Evolutionary conservation across 2,888 invertebrate species (phyloP), one percentile per base, ranked within the genome.

Genomic region (Stegophylla sp.): DNA sequence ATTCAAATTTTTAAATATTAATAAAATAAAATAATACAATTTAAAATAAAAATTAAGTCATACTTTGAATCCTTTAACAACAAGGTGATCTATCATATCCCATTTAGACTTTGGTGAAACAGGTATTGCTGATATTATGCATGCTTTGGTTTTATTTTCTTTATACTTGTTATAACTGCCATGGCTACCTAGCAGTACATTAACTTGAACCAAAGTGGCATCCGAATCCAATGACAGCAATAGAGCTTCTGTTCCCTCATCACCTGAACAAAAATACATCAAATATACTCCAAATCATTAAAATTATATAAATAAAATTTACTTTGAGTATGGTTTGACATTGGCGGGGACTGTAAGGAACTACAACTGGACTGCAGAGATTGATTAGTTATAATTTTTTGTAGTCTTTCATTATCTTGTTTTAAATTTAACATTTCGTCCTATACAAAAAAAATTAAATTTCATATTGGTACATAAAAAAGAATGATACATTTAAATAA

Each of bases 351-450:
- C 28, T 86, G 86, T 59, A 88, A 85, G 61, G 89, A 89, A 82
- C 88, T 88, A 83, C 89, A 88, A 1, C 89, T 89, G 3, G 89
- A 89, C n/a, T 89, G 88, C 69, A 88, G 84, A 1, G 88, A 88
- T 84, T 89, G 88, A 59, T 88, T 88, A 0, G 88, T 88, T 17
- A 97, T 95, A 86, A 97, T 88, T 85, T 95, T 90, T 86, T 97
- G 97, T 0, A 98, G 89, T 41, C 97, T 90, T 86, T 97, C 96
- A 87, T 98, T 98, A 88, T 98, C 98, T 85, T 97, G 96, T 86
- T 97, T 97, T 85, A 99, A 88, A 85, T 94, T 95, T 86, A 96
- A 89, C 96, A 98, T 98, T 88, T 99, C 98, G 87, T 92, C 94
- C 94, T 95, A 88, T n/a, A n/a, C n/a, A 72, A 89, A 88, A 84